Conservation (phyloP, 2,113 vertebrate species). For the Halcyon malimbica region DNA sequence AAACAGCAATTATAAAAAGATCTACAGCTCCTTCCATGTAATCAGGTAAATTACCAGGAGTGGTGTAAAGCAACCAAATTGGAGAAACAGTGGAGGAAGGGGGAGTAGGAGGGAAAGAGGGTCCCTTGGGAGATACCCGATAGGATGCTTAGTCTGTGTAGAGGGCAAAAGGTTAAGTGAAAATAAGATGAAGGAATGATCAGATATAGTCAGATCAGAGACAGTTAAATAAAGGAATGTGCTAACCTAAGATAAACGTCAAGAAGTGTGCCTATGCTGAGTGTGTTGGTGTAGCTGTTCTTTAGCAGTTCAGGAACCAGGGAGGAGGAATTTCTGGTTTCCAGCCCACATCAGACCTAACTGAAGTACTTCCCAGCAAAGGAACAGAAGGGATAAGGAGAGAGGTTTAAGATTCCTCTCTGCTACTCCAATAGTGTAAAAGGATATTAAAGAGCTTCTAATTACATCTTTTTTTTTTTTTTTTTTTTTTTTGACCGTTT, state of each 20-base stretch:
- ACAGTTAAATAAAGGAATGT: slow-evolving; percentile 62
- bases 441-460: not conserved
- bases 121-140: slow-evolving; percentile 17
- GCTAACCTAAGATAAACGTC: slow-evolving; percentile 14
- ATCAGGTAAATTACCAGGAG: slow-evolving; percentile 44
- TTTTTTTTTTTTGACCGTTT: not conserved
- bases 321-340: not conserved
- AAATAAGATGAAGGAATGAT: slow-evolving; percentile 67
- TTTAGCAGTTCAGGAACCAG: not conserved
- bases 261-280: not conserved
- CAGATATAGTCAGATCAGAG: slow-evolving; percentile 52
- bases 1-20: slow-evolving; percentile 55
- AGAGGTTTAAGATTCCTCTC: not conserved
- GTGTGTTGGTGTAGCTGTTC: not conserved
- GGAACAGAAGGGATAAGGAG: not conserved
- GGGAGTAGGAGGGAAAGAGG: not conserved
- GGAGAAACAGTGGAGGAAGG: not conserved
- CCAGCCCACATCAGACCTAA: not conserved
- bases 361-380: not conserved
- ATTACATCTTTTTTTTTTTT: not conserved
- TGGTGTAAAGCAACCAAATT: not conserved
- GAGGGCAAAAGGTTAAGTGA: slow-evolving; percentile 68
- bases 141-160: slow-evolving; percentile 45
- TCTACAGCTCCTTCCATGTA: slow-evolving; percentile 26
- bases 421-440: not conserved